Evolutionary conservation across 1,140 invertebrate genomes (phyloP).

Genomic region (Drosophila santomea): DNA sequence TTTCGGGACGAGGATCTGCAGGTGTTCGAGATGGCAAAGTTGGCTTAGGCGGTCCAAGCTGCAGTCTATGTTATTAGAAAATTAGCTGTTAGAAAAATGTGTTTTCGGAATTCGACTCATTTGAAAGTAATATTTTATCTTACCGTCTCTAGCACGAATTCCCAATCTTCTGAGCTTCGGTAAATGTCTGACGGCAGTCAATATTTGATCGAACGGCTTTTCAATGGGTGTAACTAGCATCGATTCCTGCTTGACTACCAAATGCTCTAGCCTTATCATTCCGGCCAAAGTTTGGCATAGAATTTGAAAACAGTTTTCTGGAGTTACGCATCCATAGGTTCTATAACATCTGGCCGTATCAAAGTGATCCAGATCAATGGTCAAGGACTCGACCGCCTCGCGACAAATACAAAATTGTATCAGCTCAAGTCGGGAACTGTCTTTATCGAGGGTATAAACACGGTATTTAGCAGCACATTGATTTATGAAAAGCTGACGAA

Average conservation of each 20-base stretch:
- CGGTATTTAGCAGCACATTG: conserved; percentile 8
- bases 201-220: conserved; percentile 45
- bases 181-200: conserved; percentile 27
- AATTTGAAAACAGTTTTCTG: conserved; percentile 27
- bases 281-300: conserved; percentile 25
- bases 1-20: conserved; percentile 36
- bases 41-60: conserved; percentile 22
- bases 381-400: conserved; percentile 28
- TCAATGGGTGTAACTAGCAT: conserved; percentile 4
- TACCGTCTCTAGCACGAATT: conserved; percentile 41
- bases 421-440: conserved; percentile 10
- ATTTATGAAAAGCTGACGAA: conserved; percentile 52
- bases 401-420: conserved; percentile 54
- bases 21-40: conserved; percentile 23
- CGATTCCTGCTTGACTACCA: conserved; percentile 29
- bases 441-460: conserved; percentile 25
- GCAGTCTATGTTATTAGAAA: conserved; percentile 29
- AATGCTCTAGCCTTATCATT: conserved; percentile 33
- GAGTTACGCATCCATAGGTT: conserved; percentile 14
- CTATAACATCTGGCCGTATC: neutral
- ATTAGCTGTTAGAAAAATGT: neutral
- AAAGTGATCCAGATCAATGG: conserved; percentile 53
- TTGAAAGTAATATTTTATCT: neutral
- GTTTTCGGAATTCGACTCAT: neutral
- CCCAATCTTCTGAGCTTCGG: conserved; percentile 22